Evolutionary conservation across 2,888 invertebrate genomes (phyloP), one percentile per base, ranked within the genome.

Genomic region (Stenodera caucasica): DNA sequence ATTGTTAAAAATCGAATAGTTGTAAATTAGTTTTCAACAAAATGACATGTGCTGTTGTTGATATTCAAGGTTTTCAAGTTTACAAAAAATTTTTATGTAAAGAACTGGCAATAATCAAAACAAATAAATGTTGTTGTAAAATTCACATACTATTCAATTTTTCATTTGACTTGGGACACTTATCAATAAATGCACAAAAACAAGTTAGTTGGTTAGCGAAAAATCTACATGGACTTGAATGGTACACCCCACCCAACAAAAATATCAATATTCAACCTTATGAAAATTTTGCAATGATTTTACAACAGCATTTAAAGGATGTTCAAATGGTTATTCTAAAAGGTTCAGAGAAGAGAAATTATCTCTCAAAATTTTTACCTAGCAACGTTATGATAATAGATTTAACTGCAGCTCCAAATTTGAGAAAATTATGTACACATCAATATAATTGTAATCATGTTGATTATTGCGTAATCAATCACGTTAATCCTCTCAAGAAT

Each of bases 21-120:
- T 14, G 4, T 8, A 8, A 2, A 32, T 6, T 32, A 8, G 6
- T 37, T 8, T 1, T 5, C 1, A 33, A 11, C 7, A 33, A 4
- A 14, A 35, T 14, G 4, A 2, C n/a, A n/a, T n/a, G n/a, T n/a
- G 12, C 61, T 67, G 21, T 37, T 37, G 40, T 54, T 33, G 18
- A 40, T 40, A 26, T 37, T 5, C 23, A 54, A 40, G 53, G 53
- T 30, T 53, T 53, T 53, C 2, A 12, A 53, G 14, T 32, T 5
- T 7, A 32, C 32, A 32, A 7, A 32, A 32, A 32, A 11, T 32
- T 32, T 32, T 7, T 32, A 11, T 32, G 32, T 32, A 32, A 7
- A 32, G 32, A 32, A 32, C 7, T 32, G 32, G 32, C 32, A 32
- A 32, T 32, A 29, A 32, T 32, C 9, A 7, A 2, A 7, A 2